Evolutionary conservation across 2,113 vertebrate genomes (phyloP).

Genomic region (Misgurnus mizolepis): DNA sequence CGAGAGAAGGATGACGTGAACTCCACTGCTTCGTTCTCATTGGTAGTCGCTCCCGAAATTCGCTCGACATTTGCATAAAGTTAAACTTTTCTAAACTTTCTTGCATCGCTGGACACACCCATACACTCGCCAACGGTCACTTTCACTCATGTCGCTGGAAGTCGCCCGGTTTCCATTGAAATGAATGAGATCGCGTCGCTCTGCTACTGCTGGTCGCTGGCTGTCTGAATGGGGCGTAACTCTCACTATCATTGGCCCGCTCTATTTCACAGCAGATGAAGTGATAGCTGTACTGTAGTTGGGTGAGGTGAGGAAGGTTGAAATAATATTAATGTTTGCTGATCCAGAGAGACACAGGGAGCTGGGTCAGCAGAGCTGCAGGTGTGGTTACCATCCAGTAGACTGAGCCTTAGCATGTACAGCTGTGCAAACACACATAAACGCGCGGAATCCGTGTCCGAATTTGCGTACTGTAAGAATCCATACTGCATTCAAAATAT

Average conservation of each 20-base stretch:
- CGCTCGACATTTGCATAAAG: too few species aligned
- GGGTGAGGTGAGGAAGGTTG: constrained; percentile 48
- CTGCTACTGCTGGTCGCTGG: too few species aligned
- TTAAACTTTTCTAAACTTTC: too few species aligned
- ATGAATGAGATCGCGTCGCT: too few species aligned
- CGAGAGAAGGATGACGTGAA: too few species aligned
- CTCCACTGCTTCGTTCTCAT: too few species aligned
- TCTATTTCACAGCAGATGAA: constrained; percentile 20
- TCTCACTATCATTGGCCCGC: not conserved
- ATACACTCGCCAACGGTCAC: not conserved
- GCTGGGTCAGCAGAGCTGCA: constrained; percentile 70
- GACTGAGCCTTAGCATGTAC: constrained; percentile 59
- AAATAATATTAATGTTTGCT: constrained; percentile 62
- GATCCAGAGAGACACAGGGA: constrained; percentile 46
- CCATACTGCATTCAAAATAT: too few species aligned
- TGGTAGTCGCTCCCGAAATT: too few species aligned
- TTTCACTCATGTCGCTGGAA: not conserved
- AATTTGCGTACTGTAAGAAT: too few species aligned
- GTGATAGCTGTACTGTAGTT: constrained; percentile 54
- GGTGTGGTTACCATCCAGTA: constrained; percentile 63
- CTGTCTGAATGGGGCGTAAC: too few species aligned
- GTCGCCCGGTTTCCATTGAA: too few species aligned
- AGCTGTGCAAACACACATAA: constrained; percentile 72
- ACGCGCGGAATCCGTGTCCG: not conserved
- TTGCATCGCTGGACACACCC: too few species aligned